phyloP scores from a whole-genome alignment of 2,797 vertebrate genomes.

The Sorex maritimensis region DNA sequence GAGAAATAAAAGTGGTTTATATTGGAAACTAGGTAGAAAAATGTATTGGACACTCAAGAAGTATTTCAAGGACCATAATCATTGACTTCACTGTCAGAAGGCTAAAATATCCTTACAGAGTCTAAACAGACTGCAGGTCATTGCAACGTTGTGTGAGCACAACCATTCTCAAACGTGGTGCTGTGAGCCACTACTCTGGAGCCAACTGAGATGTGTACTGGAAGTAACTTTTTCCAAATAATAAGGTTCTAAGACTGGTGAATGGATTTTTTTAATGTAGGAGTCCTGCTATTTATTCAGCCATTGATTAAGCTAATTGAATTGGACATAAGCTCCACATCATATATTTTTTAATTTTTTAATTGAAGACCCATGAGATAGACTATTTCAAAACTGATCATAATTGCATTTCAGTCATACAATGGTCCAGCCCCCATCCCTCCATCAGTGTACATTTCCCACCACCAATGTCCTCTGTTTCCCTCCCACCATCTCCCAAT shows the following conservation, averaged over 20 bases:
- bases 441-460: no score
- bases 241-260: neutral
- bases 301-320: no score
- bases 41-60: neutral
- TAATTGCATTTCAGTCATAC: no score
- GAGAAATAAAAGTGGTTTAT: conserved; percentile 60
- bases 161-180: rapidly evolving
- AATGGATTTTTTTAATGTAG: neutral
- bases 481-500: no score
- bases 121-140: neutral
- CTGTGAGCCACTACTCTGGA: rapidly evolving
- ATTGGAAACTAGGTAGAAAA: conserved; percentile 38
- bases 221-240: neutral
- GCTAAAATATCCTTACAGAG: neutral
- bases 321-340: no score
- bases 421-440: no score
- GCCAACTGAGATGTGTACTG: neutral
- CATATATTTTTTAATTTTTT: no score
- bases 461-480: no score
- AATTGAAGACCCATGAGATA: no score
- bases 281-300: no score
- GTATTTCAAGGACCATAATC: conserved; percentile 21
- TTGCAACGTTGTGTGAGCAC: neutral
- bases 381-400: no score
- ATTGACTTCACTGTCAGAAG: neutral